Percentiles rank a stretch among this genome's conserved stretches.
Evolutionary conservation across 2,113 vertebrate genomes (phyloP).

Genomic region (Passer montanus): DNA sequence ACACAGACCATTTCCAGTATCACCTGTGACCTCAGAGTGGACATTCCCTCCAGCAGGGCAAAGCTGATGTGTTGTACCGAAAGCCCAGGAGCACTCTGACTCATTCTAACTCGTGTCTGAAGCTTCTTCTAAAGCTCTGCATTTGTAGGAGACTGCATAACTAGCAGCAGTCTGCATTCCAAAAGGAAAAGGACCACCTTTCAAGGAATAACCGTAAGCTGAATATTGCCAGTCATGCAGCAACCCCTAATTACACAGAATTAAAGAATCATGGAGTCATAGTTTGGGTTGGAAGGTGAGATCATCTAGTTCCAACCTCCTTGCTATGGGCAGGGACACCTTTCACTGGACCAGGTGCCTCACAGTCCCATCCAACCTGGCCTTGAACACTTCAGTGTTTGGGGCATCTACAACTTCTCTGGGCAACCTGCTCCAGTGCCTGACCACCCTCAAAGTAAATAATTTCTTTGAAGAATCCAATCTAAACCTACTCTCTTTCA

Average conservation of each 20-base stretch:
- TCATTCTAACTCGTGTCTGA: background rate
- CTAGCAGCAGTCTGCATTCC: background rate
- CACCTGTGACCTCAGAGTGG: accelerated
- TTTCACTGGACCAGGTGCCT: background rate
- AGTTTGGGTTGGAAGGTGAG: background rate
- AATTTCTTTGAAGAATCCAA: background rate
- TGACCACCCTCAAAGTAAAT: background rate
- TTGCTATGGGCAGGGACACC: background rate
- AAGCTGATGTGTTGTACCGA: background rate
- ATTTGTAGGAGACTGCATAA: background rate
- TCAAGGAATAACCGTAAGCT: background rate
- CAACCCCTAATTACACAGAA: background rate
- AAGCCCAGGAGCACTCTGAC: background rate
- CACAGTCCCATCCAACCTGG: background rate
- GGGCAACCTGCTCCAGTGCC: background rate
- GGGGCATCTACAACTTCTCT: background rate
- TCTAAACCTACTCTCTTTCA: background rate
- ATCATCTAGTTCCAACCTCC: background rate
- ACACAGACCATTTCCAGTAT: accelerated
- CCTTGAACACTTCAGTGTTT: background rate
- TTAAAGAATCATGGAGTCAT: background rate
- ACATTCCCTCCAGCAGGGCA: background rate
- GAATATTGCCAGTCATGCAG: background rate
- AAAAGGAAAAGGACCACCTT: background rate
- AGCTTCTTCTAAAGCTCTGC: background rate